Base-by-base conservation (phyloP, 1,140 invertebrate genomes). In the Brachionus rubens region DNA sequence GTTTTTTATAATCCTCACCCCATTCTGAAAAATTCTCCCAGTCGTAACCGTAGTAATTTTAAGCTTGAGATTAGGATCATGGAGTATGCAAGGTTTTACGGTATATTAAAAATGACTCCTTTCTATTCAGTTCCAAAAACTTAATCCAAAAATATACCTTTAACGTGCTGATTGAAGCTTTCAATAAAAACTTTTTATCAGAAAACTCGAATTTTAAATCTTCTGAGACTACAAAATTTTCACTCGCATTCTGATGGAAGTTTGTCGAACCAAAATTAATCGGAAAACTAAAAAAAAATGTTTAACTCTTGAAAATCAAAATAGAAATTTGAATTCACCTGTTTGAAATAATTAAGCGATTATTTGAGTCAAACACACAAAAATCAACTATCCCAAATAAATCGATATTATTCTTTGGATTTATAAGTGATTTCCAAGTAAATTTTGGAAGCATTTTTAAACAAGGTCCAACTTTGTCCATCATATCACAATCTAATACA, bases 401-500 rank as follows among this genome's bases (percentile, higher is more conserved):
- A 65, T 65, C 59, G 4, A 41, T 43, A 28, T 65, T 43, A 43
- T 46, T 65, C 30, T 65, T 65, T 10, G 59, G 59, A 43, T 65
- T 65, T 12, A 65, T 43, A 1, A 24, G 19, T n/a, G 59, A 65
- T 43, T 65, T 65, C 59, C 59, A 65, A 19, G 59, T 65, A 65
- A 65, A 65, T 43, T 43, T 65, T 10, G 59, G 59, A 14, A 65
- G 59, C 59, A 65, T 65, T 43, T 65, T 65, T 24, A 65, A 65
- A 10, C 40, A 43, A 14, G 59, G 59, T 43, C 59, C 59, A 43
- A 65, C 40, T 21, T 65, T 65, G 12, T 65, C 14, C 3, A 43
- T 24, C 33, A 65, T 43, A 36, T 65, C 59, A 65, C 59, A 65
- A 28, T 65, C 59, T 4, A 43, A 65, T 7, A 43, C 36, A 24